Conservation (phyloP, 2,113 vertebrate species). For the Rattus rattus region DNA sequence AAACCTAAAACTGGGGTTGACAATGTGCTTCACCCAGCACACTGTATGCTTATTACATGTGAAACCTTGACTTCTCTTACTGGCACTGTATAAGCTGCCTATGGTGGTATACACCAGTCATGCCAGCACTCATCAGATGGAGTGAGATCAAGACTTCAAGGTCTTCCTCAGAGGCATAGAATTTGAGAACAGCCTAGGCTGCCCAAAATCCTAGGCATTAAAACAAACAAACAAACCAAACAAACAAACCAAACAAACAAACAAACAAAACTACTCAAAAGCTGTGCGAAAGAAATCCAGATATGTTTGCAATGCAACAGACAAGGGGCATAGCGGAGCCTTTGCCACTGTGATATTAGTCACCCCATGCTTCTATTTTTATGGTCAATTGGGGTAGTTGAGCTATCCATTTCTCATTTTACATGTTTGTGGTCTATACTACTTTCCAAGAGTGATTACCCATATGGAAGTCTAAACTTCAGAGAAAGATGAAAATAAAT, state of each 20-base stretch:
- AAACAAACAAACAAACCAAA: background rate
- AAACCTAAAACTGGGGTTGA: background rate
- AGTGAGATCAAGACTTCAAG: too few relatives aligned
- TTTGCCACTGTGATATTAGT: background rate
- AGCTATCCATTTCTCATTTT: background rate
- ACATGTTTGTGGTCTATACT: background rate
- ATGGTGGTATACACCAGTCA: background rate
- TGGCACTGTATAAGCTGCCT: background rate
- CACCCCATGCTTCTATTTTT: background rate
- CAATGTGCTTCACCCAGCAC: too few relatives aligned
- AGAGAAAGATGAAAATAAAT: conserved; percentile 45
- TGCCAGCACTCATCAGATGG: background rate
- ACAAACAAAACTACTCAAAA: background rate
- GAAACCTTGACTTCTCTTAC: background rate
- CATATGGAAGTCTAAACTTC: background rate
- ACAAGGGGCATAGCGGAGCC: background rate
- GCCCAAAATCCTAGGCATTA: background rate
- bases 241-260: background rate
- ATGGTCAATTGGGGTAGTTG: background rate
- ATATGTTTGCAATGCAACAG: background rate
- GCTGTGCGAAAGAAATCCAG: background rate
- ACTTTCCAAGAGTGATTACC: background rate
- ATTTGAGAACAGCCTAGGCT: background rate
- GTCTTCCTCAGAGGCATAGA: background rate
- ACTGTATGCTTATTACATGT: background rate